phyloP scores from a whole-genome alignment of 2,888 invertebrate genomes.

The Cataglyphis cursor region DNA sequence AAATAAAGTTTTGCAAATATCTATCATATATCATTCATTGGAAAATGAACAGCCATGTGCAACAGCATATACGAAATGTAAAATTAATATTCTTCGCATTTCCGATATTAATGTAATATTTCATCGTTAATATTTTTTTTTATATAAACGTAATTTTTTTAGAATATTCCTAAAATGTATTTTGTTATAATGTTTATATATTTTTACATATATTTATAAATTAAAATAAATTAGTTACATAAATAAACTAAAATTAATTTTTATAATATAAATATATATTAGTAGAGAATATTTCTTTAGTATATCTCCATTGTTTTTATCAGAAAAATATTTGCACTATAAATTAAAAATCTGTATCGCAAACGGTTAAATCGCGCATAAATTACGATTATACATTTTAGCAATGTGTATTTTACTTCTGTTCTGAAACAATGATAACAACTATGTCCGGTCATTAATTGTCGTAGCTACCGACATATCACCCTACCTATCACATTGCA shows the following conservation, averaged over 20 bases:
- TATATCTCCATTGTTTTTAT: neutral
- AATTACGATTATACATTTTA: constrained; percentile 7
- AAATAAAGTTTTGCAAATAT: constrained; percentile 13
- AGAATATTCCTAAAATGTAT: neutral
- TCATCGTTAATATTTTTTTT: neutral
- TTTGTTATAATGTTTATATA: neutral
- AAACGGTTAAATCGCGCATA: neutral
- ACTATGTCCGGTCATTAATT: constrained; percentile 61
- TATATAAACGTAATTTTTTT: neutral
- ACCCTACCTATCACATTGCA: constrained; percentile 58
- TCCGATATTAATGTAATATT: neutral
- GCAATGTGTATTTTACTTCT: neutral
- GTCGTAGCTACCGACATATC: constrained; percentile 50
- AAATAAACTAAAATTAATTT: neutral
- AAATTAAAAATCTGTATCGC: neutral
- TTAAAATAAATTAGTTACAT: neutral
- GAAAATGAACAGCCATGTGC: neutral
- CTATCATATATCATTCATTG: neutral
- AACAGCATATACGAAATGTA: neutral
- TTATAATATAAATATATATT: neutral
- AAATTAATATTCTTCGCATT: neutral
- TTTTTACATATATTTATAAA: neutral
- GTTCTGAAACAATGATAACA: constrained; percentile 42
- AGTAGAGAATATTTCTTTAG: neutral
- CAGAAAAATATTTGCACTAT: neutral